Conservation (phyloP, 2,797 vertebrate genomes). For the Halcyon chelicuti region DNA sequence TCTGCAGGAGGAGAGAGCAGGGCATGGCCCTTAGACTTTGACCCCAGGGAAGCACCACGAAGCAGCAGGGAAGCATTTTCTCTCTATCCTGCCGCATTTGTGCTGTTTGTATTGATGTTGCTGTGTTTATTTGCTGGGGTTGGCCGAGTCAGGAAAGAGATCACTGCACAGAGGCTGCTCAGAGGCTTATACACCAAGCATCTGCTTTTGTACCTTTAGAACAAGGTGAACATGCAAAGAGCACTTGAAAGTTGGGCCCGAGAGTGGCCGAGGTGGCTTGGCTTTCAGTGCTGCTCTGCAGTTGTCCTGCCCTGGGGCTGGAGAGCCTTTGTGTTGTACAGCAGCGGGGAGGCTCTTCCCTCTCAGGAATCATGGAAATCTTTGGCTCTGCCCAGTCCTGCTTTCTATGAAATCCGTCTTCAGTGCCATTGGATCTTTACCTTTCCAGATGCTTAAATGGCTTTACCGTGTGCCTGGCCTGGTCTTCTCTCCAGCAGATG, state of each 20-base stretch:
- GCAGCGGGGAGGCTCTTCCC: accelerated
- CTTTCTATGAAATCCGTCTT: neutral
- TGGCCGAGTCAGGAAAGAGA: neutral
- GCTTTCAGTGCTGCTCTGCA: neutral
- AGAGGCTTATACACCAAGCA: neutral
- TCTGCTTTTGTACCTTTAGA: neutral
- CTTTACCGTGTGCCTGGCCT: neutral
- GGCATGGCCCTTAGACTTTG: neutral
- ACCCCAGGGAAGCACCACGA: neutral
- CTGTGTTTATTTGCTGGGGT: neutral
- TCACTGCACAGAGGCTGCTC: neutral
- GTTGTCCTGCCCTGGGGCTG: neutral
- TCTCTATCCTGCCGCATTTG: neutral
- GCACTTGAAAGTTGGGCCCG: neutral
- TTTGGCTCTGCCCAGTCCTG: neutral
- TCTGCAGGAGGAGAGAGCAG: neutral
- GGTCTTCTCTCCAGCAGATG: neutral
- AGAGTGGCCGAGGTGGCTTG: neutral
- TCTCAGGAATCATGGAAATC: neutral
- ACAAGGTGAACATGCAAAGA: accelerated
- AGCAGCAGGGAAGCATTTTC: neutral
- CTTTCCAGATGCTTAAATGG: neutral
- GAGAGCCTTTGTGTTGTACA: neutral
- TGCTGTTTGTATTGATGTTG: neutral
- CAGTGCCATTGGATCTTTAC: neutral